These are phyloP conservation scores for Gandaritis pyraliata DNA, from an alignment of 2,888 invertebrate genomes.

Conservation along the genomic window DNA sequence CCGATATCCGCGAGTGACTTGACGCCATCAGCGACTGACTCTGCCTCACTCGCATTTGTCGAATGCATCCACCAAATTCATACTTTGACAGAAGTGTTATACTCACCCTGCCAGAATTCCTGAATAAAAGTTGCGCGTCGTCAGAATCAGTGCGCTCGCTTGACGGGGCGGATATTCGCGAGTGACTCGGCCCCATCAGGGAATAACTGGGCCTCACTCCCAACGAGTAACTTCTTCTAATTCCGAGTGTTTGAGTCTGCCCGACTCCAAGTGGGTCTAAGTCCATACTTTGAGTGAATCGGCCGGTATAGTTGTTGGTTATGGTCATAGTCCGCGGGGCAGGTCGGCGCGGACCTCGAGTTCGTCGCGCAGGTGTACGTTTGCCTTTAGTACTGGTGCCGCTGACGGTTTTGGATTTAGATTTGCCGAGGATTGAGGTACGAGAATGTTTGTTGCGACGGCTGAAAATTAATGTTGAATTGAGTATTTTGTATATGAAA, in stretches of 20 bases:
- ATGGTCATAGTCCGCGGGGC: constrained; percentile 37
- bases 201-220: constrained; percentile 11
- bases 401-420: constrained; percentile 46
- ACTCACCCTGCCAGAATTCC: constrained; percentile 41
- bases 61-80: too few species aligned
- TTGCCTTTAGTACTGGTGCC: constrained; percentile 50
- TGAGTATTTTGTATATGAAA: too few species aligned
- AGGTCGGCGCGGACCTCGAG: constrained; percentile 50
- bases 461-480: constrained; percentile 45
- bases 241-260: not conserved
- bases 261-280: constrained; percentile 25
- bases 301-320: constrained; percentile 31
- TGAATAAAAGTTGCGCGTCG: constrained; percentile 61
- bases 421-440: constrained; percentile 51
- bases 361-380: constrained; percentile 51
- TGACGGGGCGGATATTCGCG: constrained; percentile 68
- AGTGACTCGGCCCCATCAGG: constrained; percentile 34
- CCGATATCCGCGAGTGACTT: too few species aligned
- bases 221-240: constrained; percentile 8
- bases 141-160: constrained; percentile 77
- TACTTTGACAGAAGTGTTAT: too few species aligned
- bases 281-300: constrained; percentile 30
- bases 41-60: too few species aligned
- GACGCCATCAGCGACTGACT: too few species aligned
- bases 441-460: constrained; percentile 66